phyloP scores from a whole-genome alignment of 2,113 vertebrate genomes.

The Sorex araneus region DNA sequence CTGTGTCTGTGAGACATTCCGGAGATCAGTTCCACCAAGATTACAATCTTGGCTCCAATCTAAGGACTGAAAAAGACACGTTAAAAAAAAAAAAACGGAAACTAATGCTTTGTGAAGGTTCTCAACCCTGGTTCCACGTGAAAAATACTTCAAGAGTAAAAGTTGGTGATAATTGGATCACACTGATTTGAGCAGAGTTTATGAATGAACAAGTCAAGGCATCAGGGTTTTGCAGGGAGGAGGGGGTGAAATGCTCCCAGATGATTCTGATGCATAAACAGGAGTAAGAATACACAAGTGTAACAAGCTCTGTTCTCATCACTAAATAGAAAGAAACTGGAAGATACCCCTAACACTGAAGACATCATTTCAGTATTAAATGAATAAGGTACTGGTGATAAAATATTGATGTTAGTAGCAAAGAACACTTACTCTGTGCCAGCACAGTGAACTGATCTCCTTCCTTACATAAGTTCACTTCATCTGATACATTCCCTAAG shows the following conservation, averaged over 20 bases:
- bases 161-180: neutral
- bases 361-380: neutral
- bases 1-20: neutral
- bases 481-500: neutral
- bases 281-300: neutral
- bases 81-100: neutral
- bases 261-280: neutral
- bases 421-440: neutral
- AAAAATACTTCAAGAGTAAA: neutral
- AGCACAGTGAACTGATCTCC: neutral
- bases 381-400: neutral
- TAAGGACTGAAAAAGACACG: neutral
- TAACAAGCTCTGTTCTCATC: neutral
- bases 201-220: neutral
- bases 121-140: neutral
- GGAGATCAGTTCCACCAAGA: neutral
- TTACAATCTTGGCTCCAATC: neutral
- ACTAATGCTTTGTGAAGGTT: neutral
- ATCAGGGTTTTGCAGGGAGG: neutral
- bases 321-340: neutral
- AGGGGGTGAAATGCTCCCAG: neutral
- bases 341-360: neutral
- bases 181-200: neutral
- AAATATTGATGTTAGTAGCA: neutral
- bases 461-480: neutral